These are phyloP conservation scores for Microcaecilia unicolor DNA, from an alignment of 2,797 vertebrate species.

Conservation along the genomic window DNA sequence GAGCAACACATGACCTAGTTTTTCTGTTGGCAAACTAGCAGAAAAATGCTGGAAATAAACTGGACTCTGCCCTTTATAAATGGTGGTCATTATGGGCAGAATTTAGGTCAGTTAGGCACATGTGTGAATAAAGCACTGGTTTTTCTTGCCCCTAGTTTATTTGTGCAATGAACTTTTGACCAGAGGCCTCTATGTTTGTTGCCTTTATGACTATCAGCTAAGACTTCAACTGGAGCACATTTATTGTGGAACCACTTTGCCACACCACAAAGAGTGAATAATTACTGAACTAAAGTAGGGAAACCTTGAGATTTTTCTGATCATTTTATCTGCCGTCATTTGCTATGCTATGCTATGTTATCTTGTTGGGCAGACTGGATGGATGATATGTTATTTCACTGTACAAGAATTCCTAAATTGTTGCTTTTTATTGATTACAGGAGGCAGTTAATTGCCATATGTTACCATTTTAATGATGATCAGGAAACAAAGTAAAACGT, in stretches of 20 bases:
- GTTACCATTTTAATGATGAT: slow-evolving; percentile 81
- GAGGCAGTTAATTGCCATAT: slow-evolving; percentile 71
- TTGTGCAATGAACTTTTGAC: not conserved
- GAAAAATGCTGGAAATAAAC: slow-evolving; percentile 25
- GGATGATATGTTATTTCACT: too few species aligned
- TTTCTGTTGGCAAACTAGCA: slow-evolving; percentile 21
- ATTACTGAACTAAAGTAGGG: slow-evolving; percentile 59
- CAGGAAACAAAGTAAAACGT: slow-evolving; percentile 70
- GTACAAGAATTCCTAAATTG: slow-evolving; percentile 50
- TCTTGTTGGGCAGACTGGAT: too few species aligned
- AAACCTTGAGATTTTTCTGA: too few species aligned
- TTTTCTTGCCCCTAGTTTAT: slow-evolving; percentile 6
- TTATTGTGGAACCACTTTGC: slow-evolving; percentile 59
- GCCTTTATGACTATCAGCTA: slow-evolving; percentile 49
- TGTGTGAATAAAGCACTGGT: slow-evolving; percentile 11
- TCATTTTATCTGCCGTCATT: too few species aligned
- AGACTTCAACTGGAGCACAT: slow-evolving; percentile 65
- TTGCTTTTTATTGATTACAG: slow-evolving; percentile 75
- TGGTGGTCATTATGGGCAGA: not conserved
- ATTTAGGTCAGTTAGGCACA: not conserved
- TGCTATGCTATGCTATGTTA: too few species aligned
- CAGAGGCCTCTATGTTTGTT: slow-evolving; percentile 30
- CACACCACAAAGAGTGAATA: slow-evolving; percentile 53
- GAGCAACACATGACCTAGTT: slow-evolving; percentile 29
- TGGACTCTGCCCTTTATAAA: not conserved